Conservation (phyloP, 2,888 invertebrate species). For the Tetrapedia diversipes region DNA sequence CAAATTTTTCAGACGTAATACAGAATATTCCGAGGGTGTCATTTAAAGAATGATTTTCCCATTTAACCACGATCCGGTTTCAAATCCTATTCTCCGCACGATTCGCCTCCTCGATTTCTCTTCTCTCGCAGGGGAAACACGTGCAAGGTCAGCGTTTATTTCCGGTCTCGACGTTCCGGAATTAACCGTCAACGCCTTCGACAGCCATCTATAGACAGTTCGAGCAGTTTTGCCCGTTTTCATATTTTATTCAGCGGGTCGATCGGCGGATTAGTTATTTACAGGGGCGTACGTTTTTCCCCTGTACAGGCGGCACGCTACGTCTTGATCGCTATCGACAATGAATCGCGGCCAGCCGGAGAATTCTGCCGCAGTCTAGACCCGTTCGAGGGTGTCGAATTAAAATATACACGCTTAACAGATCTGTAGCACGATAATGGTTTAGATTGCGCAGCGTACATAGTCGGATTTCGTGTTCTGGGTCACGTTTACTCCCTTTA, state of each 20-base stretch:
- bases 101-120: conserved; percentile 3
- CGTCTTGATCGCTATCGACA: conserved; percentile 25
- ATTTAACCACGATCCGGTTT: neutral
- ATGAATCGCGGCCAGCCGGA: neutral
- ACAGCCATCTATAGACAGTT: neutral
- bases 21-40: too few species aligned
- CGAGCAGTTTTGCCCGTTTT: neutral
- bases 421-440: conserved; percentile 8
- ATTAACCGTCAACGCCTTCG: conserved; percentile 5
- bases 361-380: neutral
- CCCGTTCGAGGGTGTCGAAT: conserved; percentile 14
- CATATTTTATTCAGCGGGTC: conserved; percentile 25
- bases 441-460: conserved; percentile 1
- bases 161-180: conserved; percentile 9
- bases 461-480: conserved; percentile 41
- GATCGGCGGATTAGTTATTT: conserved; percentile 27
- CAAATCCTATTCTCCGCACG: neutral
- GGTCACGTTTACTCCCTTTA: conserved; percentile 37
- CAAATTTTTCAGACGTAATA: too few species aligned
- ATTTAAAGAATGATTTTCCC: neutral
- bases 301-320: neutral
- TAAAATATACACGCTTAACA: conserved; percentile 16
- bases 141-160: conserved; percentile 36
- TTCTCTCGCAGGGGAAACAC: neutral
- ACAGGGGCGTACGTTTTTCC: neutral